Percentiles rank a stretch among this genome's conserved stretches.
Conservation (phyloP, 1,140 invertebrate genomes). For the Littorina saxatilis region DNA sequence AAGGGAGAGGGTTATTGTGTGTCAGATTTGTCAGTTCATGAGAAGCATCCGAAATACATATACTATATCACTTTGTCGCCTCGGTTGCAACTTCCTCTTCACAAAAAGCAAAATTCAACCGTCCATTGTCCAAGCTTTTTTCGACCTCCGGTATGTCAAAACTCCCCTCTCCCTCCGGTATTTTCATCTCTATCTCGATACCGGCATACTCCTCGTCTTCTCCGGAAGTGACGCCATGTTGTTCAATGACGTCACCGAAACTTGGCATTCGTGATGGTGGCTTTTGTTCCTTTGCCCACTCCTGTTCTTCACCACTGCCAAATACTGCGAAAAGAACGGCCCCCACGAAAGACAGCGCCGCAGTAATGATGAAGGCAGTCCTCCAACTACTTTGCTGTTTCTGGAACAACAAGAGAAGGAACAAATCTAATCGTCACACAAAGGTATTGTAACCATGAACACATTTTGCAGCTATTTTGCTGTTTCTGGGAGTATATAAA, state of each 20-base stretch:
- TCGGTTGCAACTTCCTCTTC: too few species aligned
- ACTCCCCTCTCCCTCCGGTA: neutral
- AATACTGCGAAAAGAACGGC: slow-evolving; percentile 69
- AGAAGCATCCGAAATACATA: too few species aligned
- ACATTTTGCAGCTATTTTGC: too few species aligned
- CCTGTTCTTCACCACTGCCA: slow-evolving; percentile 66
- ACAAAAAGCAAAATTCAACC: neutral
- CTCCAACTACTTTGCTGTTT: slow-evolving; percentile 73
- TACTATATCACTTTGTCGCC: too few species aligned
- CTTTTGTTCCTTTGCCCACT: slow-evolving; percentile 56
- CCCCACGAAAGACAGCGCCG: slow-evolving; percentile 68
- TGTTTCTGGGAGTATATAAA: too few species aligned
- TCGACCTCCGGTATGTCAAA: too few species aligned
- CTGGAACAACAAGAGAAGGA: too few species aligned
- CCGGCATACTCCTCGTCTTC: neutral
- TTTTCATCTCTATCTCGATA: neutral
- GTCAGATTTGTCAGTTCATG: too few species aligned
- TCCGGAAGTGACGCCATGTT: neutral
- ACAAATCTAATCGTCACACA: too few species aligned
- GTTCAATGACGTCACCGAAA: neutral
- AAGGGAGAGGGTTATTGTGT: too few species aligned
- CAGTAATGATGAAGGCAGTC: slow-evolving; percentile 73
- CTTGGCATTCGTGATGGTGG: neutral
- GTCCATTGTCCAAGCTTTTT: neutral
- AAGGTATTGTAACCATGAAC: too few species aligned